phyloP scores from a whole-genome alignment of 2,113 vertebrate species.

The Leucosticte australis region DNA sequence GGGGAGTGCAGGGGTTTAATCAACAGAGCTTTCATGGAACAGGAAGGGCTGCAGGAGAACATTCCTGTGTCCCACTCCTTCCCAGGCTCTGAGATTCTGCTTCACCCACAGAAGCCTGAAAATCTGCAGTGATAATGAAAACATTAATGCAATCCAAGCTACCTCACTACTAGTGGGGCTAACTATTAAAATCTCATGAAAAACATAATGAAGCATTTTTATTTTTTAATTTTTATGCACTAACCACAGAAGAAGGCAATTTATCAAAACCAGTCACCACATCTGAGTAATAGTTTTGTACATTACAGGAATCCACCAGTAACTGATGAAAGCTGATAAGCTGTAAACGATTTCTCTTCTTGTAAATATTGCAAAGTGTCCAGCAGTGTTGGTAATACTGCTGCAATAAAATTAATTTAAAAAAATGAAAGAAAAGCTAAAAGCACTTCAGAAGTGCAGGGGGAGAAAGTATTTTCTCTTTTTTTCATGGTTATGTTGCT shows the following conservation, averaged over 20 bases:
- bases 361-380: conserved; percentile 41
- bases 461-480: not conserved
- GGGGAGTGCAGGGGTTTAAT: not conserved
- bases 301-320: conserved; percentile 25
- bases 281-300: conserved; percentile 41
- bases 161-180: not conserved
- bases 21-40: not conserved
- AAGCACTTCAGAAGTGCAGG: not conserved
- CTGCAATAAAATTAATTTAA: not conserved
- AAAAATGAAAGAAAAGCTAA: not conserved
- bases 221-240: not conserved
- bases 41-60: not conserved
- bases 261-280: conserved; percentile 49
- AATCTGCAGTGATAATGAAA: conserved; percentile 9
- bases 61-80: not conserved
- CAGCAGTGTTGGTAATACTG: conserved; percentile 7
- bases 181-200: conserved; percentile 56
- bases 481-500: not conserved
- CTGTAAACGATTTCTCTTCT: conserved; percentile 2
- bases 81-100: not conserved
- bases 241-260: conserved; percentile 27
- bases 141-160: not conserved
- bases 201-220: conserved; percentile 39
- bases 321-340: conserved; percentile 42
- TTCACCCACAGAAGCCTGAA: not conserved